Evolutionary conservation across 2,113 vertebrate species (phyloP).

Genomic region (Candoia aspera): DNA sequence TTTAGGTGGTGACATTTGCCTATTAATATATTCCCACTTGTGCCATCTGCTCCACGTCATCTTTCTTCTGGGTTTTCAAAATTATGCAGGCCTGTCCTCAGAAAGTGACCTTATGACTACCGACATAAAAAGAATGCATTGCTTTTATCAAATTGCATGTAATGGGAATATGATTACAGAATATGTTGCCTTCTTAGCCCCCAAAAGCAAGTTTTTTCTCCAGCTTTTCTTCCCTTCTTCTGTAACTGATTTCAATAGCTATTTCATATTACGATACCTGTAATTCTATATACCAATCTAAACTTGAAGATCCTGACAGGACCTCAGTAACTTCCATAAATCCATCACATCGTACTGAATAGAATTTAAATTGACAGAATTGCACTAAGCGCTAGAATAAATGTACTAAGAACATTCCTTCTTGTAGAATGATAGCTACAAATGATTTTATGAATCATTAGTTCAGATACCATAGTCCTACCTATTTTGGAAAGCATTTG

Average conservation of each 20-base stretch:
- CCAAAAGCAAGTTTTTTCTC: background rate
- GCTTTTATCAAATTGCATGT: slow-evolving; percentile 48
- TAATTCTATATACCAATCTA: slow-evolving; percentile 61
- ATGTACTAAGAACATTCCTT: slow-evolving; percentile 64
- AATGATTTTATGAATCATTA: slow-evolving; percentile 79
- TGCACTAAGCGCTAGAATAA: slow-evolving; percentile 66
- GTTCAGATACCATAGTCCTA: slow-evolving; percentile 66
- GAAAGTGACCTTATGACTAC: slow-evolving; percentile 49
- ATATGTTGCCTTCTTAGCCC: slow-evolving; percentile 42
- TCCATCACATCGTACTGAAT: slow-evolving; percentile 35
- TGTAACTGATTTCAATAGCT: slow-evolving; percentile 47
- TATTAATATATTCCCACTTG: slow-evolving; percentile 28
- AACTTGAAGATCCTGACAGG: slow-evolving; percentile 62
- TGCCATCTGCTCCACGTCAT: slow-evolving; percentile 18
- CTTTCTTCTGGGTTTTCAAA: background rate
- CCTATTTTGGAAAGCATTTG: slow-evolving; percentile 62
- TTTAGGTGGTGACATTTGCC: slow-evolving; percentile 46
- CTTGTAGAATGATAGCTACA: slow-evolving; percentile 69
- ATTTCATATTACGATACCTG: slow-evolving; percentile 67
- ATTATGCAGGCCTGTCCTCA: slow-evolving; percentile 32
- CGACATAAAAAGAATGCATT: slow-evolving; percentile 39
- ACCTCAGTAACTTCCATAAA: slow-evolving; percentile 59
- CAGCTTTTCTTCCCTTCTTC: background rate
- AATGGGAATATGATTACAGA: slow-evolving; percentile 45
- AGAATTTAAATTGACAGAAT: slow-evolving; percentile 72